A percentile compares a stretch with the other conserved stretches of the same genome.
Evolutionary conservation across 2,888 invertebrate species (phyloP).

Genomic region (Rhabditoides inermis): DNA sequence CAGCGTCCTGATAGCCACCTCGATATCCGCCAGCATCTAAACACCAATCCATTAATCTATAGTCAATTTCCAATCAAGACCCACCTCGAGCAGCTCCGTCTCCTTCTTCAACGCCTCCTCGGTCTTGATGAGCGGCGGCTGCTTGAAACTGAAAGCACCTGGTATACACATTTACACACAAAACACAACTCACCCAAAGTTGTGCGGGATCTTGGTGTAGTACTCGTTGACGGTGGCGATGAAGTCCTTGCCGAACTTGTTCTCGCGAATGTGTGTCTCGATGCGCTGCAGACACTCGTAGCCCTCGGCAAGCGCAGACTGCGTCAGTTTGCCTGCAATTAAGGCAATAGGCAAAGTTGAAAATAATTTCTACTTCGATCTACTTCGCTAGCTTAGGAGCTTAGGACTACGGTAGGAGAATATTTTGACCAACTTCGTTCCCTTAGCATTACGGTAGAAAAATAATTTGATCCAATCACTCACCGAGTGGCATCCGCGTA

Average conservation of each 20-base stretch:
- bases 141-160: conserved; percentile 53
- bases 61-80: too few species aligned
- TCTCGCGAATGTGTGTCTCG: conserved; percentile 44
- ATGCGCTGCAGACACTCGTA: conserved; percentile 56
- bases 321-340: conserved; percentile 56
- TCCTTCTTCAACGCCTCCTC: conserved; percentile 54
- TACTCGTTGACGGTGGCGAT: conserved; percentile 57
- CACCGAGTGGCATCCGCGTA: conserved; percentile 56
- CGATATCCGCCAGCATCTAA: conserved; percentile 56
- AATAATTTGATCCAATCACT: not conserved
- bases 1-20: conserved; percentile 55
- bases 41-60: too few species aligned
- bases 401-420: not conserved
- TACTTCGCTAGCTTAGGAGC: too few species aligned
- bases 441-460: not conserved
- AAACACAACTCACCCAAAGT: conserved; percentile 55
- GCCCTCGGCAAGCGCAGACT: conserved; percentile 57
- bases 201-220: conserved; percentile 59
- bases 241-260: conserved; percentile 48
- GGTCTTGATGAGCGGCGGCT: conserved; percentile 56
- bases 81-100: conserved; percentile 56
- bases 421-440: not conserved
- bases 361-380: too few species aligned
- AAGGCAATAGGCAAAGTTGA: not conserved
- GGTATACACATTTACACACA: not conserved